These are phyloP conservation scores for Cryptotis parvus DNA, from an alignment of 2,113 vertebrate species.

Conservation along the genomic window DNA sequence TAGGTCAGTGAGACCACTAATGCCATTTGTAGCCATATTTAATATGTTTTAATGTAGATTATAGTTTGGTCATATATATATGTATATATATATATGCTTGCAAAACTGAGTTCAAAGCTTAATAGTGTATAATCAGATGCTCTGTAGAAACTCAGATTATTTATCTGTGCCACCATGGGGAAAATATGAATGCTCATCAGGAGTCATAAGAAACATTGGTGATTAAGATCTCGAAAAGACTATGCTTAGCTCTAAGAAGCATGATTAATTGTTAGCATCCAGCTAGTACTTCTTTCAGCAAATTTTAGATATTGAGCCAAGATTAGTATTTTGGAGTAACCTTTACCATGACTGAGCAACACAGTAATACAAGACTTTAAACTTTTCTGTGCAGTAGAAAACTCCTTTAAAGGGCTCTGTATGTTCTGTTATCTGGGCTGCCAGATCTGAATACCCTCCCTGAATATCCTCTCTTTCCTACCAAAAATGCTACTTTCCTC, in stretches of 20 bases:
- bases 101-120: neutral
- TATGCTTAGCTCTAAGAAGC: neutral
- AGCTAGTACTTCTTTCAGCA: neutral
- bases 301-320: neutral
- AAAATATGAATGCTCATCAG: neutral
- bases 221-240: constrained; percentile 29
- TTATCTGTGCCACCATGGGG: neutral
- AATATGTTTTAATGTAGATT: constrained; percentile 28
- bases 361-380: neutral
- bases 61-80: constrained; percentile 19
- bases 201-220: neutral
- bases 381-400: neutral
- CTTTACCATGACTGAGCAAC: neutral
- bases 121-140: neutral
- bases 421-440: neutral
- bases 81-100: constrained; percentile 32
- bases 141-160: neutral
- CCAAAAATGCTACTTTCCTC: too few relatives aligned
- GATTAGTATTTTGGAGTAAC: constrained; percentile 14
- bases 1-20: constrained; percentile 52
- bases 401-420: neutral
- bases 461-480: too few relatives aligned
- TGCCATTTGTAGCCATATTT: constrained; percentile 49
- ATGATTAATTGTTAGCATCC: neutral
- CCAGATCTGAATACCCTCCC: too few relatives aligned